Evolutionary conservation across 2,888 invertebrate species (phyloP), one percentile per base, ranked within the genome.

Genomic region (Trissonchulus latispiculum): DNA sequence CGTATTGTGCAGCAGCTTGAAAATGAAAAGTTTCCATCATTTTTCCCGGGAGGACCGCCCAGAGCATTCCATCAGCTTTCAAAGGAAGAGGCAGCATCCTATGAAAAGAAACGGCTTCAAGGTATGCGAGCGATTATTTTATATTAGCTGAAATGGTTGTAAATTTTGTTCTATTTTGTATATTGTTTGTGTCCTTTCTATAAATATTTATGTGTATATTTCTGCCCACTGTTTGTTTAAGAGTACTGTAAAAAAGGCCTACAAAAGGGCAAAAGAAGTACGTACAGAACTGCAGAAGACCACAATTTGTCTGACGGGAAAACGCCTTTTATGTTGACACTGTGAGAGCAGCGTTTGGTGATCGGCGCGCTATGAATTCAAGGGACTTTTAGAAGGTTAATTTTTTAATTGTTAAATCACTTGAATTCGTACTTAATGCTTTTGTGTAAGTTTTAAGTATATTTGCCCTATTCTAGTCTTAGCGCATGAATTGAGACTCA

Each of bases 271-370:
- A 0, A 95, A 95, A 84, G 87, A 93, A 1, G 96, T 95, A 0
- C 87, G 90, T 76, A 88, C 90, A 31, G 95, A 96, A 85, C 91
- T 92, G 74, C 87, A 91, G 72, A 88, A 88, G 0, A 93, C 95
- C 0, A 95, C 94, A 0, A 90, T 97, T 73, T 99, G 99, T 81
- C 96, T 99, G 84, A 90, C 90, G 92, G 80, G 99, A 99, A 83
- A 99, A 99, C 85, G 94, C 95, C 0, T 99, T 99, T 85, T 99
- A 99, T 83, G 97, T 99, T 23, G 97, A 99, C 83, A 99, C 97
- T 0, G 99, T 99, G 0, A 86, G 96, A 77, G 95, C 91, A 74
- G 97, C 96, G 0, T 99, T 99, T 85, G 87, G 95, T 70, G 91
- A 91, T 83, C 88, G 95, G 33, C 88, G 96, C 85, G 97, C 75